A percentile compares a stretch with the other conserved stretches of the same genome.
Conservation (phyloP, 2,888 invertebrate genomes). For the Acleris literana region DNA sequence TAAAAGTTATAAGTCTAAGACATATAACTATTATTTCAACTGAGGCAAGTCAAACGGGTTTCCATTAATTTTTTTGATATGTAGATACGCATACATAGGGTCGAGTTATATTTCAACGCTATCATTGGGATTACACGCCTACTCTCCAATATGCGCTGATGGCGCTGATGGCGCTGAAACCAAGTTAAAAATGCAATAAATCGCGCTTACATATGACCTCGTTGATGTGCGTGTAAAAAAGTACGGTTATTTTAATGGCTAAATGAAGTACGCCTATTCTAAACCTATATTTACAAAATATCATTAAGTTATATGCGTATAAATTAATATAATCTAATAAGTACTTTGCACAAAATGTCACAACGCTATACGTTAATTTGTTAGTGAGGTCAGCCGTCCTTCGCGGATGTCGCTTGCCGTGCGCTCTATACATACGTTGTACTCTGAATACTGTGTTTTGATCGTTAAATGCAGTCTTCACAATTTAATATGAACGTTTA, state of each 20-base stretch:
- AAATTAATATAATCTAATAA: conserved; percentile 83
- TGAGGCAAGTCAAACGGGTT: too few relatives aligned
- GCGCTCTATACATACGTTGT: conserved; percentile 40
- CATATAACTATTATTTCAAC: too few relatives aligned
- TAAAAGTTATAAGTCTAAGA: too few relatives aligned
- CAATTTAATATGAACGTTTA: conserved; percentile 59
- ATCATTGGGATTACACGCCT: too few relatives aligned
- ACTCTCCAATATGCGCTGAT: too few relatives aligned
- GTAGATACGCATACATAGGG: too few relatives aligned
- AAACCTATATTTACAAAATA: conserved; percentile 77
- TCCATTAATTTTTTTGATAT: too few relatives aligned
- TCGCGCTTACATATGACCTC: too few relatives aligned
- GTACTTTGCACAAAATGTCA: conserved; percentile 82
- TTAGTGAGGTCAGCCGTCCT: conserved; percentile 62
- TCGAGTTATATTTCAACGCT: too few relatives aligned
- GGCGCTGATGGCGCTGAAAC: too few relatives aligned
- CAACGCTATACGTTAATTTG: conserved; percentile 63
- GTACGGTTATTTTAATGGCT: conserved; percentile 9
- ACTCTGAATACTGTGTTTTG: conserved; percentile 64
- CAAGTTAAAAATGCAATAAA: too few relatives aligned
- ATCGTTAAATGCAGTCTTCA: conserved; percentile 79
- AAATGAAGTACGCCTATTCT: conserved; percentile 39
- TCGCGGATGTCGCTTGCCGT: conserved; percentile 20
- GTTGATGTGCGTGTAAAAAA: too few relatives aligned
- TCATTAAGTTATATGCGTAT: conserved; percentile 72